These are phyloP conservation scores for Oxytorus armatus DNA, from an alignment of 2,888 invertebrate species.

Conservation along the genomic window DNA sequence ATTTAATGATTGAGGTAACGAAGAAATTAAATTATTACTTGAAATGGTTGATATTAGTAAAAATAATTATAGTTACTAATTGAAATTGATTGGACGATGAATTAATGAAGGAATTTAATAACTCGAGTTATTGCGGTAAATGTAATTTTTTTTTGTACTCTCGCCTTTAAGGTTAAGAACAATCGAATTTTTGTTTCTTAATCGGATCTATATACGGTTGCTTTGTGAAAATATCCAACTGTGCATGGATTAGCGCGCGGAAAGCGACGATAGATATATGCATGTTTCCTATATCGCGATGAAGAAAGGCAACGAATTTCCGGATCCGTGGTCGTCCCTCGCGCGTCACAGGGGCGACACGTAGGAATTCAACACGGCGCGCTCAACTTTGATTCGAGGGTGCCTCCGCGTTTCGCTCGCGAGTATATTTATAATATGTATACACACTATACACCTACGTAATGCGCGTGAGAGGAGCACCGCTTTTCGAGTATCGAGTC, in stretches of 20 bases:
- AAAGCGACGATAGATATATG: not conserved
- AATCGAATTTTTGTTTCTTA: too few relatives aligned
- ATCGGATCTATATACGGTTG: too few relatives aligned
- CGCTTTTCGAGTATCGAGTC: constrained; percentile 50
- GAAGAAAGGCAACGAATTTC: constrained; percentile 35
- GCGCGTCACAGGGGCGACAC: constrained; percentile 53
- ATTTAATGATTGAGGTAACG: constrained; percentile 18
- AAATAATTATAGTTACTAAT: not conserved
- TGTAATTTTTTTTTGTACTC: too few relatives aligned
- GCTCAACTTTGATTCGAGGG: constrained; percentile 61
- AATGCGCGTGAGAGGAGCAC: constrained; percentile 55
- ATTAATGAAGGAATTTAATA: not conserved
- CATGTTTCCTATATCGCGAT: constrained; percentile 1
- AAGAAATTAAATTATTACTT: not conserved
- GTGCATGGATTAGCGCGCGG: too few relatives aligned
- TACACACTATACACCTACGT: constrained; percentile 28
- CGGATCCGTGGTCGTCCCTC: constrained; percentile 41
- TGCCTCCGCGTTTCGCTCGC: constrained; percentile 24
- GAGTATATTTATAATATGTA: constrained; percentile 11
- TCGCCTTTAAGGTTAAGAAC: too few relatives aligned
- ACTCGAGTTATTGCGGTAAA: too few relatives aligned
- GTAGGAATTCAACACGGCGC: constrained; percentile 63
- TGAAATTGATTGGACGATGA: not conserved
- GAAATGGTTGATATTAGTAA: not conserved
- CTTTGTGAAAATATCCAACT: too few relatives aligned